Evolutionary conservation across 92 coral and sea anemone genomes (phyloP), one percentile per base, ranked within the genome.

Genomic region (Epizoanthus ramosus): DNA sequence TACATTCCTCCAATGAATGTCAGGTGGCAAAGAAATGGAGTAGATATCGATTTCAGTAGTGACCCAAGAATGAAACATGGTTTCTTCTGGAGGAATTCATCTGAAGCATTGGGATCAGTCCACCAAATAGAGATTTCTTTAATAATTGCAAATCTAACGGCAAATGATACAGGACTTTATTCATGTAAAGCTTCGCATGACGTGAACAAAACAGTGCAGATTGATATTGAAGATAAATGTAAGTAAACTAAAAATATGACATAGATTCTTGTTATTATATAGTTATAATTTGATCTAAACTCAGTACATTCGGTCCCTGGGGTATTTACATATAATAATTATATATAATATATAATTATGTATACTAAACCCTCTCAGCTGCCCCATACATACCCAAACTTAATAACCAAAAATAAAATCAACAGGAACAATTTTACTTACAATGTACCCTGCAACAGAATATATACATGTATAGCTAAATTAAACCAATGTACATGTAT

Each of bases 91-190:
- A 39, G 8, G 8, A 77, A 77, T 43, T 41, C 82, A 8, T 61
- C 82, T 12, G 82, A 77, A 28, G 25, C 61, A 77, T 77, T 77
- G 43, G 19, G 24, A 1, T 61, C 82, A 24, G 15, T 7, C 23
- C 1, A 0, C 1, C 39, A 77, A 60, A 3, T 39, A 8, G 71
- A 45, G 37, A 41, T 63, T 41, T 24, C 82, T 19, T 22, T 77
- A 41, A 61, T 70, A 77, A 77, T 77, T 39, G 18, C 41, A 15
- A 77, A 77, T 77, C 58, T 77, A 22, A 77, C 82, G 18, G 59
- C 47, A 0, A 77, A 61, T 63, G 82, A 77, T 15, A 37, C 82
- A n/a, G 82, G 82, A 0, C 70, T 12, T 9, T 77, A 77, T 65
- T 77, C 82, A 1, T 77, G 82, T 15, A 43, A 25, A 9, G 39